These are phyloP conservation scores for Linepithema humile DNA, from an alignment of 1,140 invertebrate genomes.

Conservation along the genomic window DNA sequence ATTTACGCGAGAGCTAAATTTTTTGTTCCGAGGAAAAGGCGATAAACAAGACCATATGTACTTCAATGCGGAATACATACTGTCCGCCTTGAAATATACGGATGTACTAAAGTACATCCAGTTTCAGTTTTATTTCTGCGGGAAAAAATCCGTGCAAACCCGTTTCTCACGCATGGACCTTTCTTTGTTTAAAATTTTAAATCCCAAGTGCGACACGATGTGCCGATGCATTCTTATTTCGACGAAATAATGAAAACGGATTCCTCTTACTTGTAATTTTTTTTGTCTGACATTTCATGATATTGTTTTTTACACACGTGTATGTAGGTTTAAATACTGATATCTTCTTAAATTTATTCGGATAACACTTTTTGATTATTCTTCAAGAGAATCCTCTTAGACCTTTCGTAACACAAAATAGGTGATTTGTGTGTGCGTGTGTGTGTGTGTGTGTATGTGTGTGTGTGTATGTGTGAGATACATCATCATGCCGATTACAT, in stretches of 20 bases:
- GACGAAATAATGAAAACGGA: constrained; percentile 11
- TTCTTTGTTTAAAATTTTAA: constrained; percentile 48
- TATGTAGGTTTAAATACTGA: too few relatives aligned
- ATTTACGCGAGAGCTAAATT: constrained; percentile 26
- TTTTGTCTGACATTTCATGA: too few relatives aligned
- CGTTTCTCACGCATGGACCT: background rate
- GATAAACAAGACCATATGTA: constrained; percentile 7
- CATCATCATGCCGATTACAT: constrained; percentile 13
- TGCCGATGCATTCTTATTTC: constrained; percentile 2
- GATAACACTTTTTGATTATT: background rate
- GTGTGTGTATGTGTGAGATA: too few relatives aligned
- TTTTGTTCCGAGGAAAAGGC: background rate
- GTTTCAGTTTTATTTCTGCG: constrained; percentile 25
- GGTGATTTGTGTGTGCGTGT: too few relatives aligned
- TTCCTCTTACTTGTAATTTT: too few relatives aligned
- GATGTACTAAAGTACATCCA: background rate
- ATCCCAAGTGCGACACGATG: background rate
- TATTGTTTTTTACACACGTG: too few relatives aligned
- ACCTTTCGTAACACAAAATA: constrained; percentile 27
- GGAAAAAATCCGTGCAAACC: constrained; percentile 17
- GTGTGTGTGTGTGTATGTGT: too few relatives aligned
- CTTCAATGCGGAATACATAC: background rate
- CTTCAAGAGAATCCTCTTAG: background rate
- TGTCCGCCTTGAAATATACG: background rate
- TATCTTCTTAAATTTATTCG: constrained; percentile 14